Percentiles rank a stretch among this genome's conserved stretches.
Evolutionary conservation across 2,797 vertebrate genomes (phyloP).

Genomic region (Salmo trutta): DNA sequence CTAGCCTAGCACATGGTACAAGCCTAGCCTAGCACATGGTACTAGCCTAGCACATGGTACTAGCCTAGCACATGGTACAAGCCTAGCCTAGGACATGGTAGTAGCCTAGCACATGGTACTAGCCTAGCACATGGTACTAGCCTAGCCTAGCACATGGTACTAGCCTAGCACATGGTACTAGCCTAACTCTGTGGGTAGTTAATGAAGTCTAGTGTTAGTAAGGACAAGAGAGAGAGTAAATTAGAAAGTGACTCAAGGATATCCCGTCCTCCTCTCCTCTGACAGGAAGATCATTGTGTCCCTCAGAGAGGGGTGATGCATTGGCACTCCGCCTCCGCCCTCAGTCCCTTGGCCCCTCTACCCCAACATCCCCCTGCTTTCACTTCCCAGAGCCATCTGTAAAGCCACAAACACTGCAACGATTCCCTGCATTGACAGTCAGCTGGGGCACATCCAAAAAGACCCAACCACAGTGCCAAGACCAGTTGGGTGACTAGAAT

Average conservation of each 20-base stretch:
- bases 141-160: too few species aligned
- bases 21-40: background rate
- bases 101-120: too few species aligned
- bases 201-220: constrained; percentile 24
- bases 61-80: too few species aligned
- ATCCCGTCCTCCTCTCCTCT: constrained; percentile 15
- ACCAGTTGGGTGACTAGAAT: constrained; percentile 39
- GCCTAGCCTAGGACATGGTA: too few species aligned
- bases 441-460: constrained; percentile 35
- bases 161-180: background rate
- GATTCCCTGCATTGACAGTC: constrained; percentile 49
- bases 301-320: constrained; percentile 29
- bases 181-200: background rate
- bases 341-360: constrained; percentile 1
- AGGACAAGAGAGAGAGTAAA: background rate
- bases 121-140: too few species aligned
- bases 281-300: constrained; percentile 43
- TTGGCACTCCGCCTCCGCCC: constrained; percentile 28
- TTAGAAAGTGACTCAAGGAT: constrained; percentile 10
- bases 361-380: constrained; percentile 20
- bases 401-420: constrained; percentile 45
- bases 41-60: too few species aligned
- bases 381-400: constrained; percentile 36
- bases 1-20: too few species aligned
- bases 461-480: constrained; percentile 32